Evolutionary conservation across 2,113 vertebrate genomes (phyloP).

Genomic region (Eudyptes chrysolophus): DNA sequence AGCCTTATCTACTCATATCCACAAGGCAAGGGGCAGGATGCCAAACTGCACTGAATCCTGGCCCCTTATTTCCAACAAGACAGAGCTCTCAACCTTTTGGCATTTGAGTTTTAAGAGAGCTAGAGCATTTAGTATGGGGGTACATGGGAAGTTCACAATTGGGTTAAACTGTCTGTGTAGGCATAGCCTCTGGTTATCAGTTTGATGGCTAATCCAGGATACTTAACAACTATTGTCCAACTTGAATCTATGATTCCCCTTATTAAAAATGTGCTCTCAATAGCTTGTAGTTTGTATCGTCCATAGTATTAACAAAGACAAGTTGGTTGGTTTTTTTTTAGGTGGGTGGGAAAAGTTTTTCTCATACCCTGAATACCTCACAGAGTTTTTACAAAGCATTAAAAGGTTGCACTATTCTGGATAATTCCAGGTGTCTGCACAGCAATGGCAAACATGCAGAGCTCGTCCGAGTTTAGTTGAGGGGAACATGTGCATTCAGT

Average conservation of each 20-base stretch:
- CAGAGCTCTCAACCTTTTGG: not conserved
- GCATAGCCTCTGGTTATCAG: not conserved
- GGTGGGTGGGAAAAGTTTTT: not conserved
- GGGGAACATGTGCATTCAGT: not conserved
- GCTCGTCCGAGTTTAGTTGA: not conserved
- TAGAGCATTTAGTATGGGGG: not conserved
- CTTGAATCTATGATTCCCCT: not conserved
- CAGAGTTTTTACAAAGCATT: not conserved
- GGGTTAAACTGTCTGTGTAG: not conserved
- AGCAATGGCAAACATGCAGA: not conserved
- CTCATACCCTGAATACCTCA: not conserved
- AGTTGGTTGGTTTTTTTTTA: accelerated
- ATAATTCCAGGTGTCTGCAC: not conserved
- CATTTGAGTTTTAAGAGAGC: not conserved
- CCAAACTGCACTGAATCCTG: not conserved
- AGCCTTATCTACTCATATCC: not conserved
- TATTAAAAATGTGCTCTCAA: not conserved
- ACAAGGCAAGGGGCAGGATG: not conserved
- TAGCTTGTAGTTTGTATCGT: not conserved
- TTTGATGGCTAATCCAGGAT: not conserved
- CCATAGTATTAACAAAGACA: not conserved
- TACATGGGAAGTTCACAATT: not conserved
- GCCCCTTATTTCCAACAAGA: not conserved
- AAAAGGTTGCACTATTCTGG: not conserved
- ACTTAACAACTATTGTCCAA: not conserved